Percentiles rank a stretch among this genome's conserved stretches.
Conservation (phyloP, 2,113 vertebrate genomes). For the Pongo pygmaeus region DNA sequence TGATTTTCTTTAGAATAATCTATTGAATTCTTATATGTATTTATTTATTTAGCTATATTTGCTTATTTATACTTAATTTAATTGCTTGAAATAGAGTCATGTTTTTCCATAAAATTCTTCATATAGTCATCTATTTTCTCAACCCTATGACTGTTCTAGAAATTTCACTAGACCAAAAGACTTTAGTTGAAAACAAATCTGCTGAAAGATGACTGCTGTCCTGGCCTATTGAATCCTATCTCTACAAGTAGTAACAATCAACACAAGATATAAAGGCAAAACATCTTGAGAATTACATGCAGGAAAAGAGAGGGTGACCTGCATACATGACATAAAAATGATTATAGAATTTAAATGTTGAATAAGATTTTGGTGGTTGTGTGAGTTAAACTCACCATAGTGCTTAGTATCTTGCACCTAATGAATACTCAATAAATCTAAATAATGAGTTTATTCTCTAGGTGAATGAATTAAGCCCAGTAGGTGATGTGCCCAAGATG, state of each 20-base stretch:
- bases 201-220: background rate
- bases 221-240: background rate
- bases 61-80: constrained; percentile 19
- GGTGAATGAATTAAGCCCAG: background rate
- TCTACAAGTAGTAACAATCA: background rate
- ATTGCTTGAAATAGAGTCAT: background rate
- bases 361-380: background rate
- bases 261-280: background rate
- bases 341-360: background rate
- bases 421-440: background rate
- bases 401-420: background rate
- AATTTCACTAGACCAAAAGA: background rate
- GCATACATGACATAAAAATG: background rate
- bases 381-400: background rate
- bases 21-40: background rate
- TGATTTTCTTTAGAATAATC: constrained; percentile 12
- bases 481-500: background rate
- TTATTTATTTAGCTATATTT: constrained; percentile 6
- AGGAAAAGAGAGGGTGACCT: background rate
- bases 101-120: background rate
- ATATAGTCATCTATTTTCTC: background rate
- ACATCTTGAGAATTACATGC: background rate
- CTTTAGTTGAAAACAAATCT: background rate
- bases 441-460: background rate
- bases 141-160: background rate